phyloP scores from a whole-genome alignment of 2,113 vertebrate genomes.

The Myocastor coypus region DNA sequence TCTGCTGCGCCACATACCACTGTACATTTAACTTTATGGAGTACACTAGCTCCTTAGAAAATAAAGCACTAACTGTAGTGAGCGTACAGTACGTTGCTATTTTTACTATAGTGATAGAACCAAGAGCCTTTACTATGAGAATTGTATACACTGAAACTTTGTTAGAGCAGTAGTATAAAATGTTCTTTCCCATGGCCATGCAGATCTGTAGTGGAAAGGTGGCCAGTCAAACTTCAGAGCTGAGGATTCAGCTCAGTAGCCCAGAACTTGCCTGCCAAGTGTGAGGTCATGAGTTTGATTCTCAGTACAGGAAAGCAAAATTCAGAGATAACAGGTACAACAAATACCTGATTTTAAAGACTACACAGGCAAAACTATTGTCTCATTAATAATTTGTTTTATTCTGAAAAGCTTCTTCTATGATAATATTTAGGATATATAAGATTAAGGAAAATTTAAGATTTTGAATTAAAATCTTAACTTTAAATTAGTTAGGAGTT shows the following conservation, averaged over 20 bases:
- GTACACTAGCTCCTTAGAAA: not conserved
- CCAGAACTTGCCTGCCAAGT: too few species aligned
- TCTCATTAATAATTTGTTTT: slow-evolving; percentile 37
- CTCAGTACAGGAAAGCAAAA: not conserved
- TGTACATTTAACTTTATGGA: not conserved
- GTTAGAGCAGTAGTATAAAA: not conserved
- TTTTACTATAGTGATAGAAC: slow-evolving; percentile 38
- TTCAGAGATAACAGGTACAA: slow-evolving; percentile 1
- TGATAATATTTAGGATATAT: not conserved
- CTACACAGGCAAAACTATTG: not conserved
- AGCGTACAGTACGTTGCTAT: not conserved
- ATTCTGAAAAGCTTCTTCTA: not conserved
- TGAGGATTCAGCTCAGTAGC: too few species aligned
- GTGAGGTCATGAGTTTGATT: too few species aligned
- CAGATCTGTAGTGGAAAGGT: not conserved
- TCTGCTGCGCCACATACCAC: not conserved
- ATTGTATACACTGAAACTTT: not conserved
- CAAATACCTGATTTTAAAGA: slow-evolving; percentile 25
- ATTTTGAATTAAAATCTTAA: too few species aligned
- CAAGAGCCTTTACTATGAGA: not conserved
- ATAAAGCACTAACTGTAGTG: slow-evolving; percentile 13
- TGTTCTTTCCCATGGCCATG: slow-evolving; percentile 11
- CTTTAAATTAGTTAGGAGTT: too few species aligned
- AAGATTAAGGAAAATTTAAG: slow-evolving; percentile 18
- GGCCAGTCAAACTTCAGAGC: not conserved